phyloP scores from a whole-genome alignment of 2,888 invertebrate species.

The Peribatodes rhomboidaria region DNA sequence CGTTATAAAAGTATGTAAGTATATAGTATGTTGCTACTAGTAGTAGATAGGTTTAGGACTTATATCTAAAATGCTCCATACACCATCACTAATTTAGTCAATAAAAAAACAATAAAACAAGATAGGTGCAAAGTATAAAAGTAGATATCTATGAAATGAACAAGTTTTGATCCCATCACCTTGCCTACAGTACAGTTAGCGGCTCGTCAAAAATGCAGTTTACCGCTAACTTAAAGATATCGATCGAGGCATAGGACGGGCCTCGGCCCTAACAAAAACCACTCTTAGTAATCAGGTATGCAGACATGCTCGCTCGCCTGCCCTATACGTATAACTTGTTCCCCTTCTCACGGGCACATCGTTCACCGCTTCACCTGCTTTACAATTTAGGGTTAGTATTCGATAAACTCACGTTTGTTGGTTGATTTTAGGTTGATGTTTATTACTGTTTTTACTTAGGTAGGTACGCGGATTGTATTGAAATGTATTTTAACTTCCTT shows the following conservation, averaged over 20 bases:
- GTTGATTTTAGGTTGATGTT: neutral
- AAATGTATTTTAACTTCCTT: neutral
- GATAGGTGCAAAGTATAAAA: neutral
- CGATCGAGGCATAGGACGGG: slow-evolving; percentile 51
- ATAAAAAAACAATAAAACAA: neutral
- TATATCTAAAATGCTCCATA: too few species aligned
- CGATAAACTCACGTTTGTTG: neutral
- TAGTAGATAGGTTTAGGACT: too few species aligned
- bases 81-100: too few species aligned
- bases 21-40: too few species aligned
- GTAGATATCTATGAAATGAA: neutral
- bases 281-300: slow-evolving; percentile 36
- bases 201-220: slow-evolving; percentile 58
- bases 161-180: slow-evolving; percentile 8
- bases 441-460: neutral
- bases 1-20: too few species aligned
- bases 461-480: too few species aligned
- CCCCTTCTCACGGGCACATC: slow-evolving; percentile 14
- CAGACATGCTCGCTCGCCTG: slow-evolving; percentile 29
- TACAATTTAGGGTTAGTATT: slow-evolving; percentile 2
- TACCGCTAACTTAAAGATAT: slow-evolving; percentile 58
- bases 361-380: slow-evolving; percentile 14
- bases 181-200: slow-evolving; percentile 39
- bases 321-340: slow-evolving; percentile 15
- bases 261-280: slow-evolving; percentile 37